Evolutionary conservation across 2,888 invertebrate genomes (phyloP).

Genomic region (Macrostomum cliftonense): DNA sequence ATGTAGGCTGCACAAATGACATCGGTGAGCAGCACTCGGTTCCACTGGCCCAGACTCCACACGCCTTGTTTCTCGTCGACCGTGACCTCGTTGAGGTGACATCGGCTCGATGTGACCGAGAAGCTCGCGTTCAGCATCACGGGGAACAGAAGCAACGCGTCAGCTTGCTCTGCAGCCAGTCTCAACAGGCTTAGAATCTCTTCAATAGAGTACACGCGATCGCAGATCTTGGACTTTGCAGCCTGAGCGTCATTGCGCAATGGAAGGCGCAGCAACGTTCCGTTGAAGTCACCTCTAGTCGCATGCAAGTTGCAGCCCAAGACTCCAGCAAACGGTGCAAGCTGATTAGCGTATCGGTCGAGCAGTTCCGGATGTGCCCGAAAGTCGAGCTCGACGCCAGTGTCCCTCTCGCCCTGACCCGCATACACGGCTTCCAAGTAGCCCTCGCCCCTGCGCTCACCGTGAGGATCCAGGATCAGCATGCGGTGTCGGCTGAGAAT

Average conservation of each 20-base stretch:
- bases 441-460: slow-evolving; percentile 16
- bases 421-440: too few species aligned
- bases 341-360: slow-evolving; percentile 19
- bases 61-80: slow-evolving; percentile 20
- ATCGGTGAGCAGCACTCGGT: slow-evolving; percentile 16
- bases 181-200: slow-evolving; percentile 19
- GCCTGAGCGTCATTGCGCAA: slow-evolving; percentile 24
- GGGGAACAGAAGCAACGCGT: slow-evolving; percentile 24
- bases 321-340: slow-evolving; percentile 21
- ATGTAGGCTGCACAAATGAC: too few species aligned
- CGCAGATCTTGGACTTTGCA: slow-evolving; percentile 20
- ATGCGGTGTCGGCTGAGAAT: slow-evolving; percentile 24
- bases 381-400: too few species aligned
- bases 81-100: slow-evolving; percentile 16
- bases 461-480: slow-evolving; percentile 31
- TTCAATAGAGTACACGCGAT: slow-evolving; percentile 16
- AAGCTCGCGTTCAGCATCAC: slow-evolving; percentile 28
- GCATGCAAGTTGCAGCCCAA: slow-evolving; percentile 22
- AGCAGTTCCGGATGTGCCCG: too few species aligned
- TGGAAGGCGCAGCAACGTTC: slow-evolving; percentile 29
- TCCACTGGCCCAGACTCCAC: slow-evolving; percentile 17
- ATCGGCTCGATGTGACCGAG: slow-evolving; percentile 21
- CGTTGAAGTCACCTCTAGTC: slow-evolving; percentile 17
- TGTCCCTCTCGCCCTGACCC: too few species aligned
- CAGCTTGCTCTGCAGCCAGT: slow-evolving; percentile 18